Evolutionary conservation across 2,113 vertebrate species (phyloP).

Genomic region (Opisthocomus hoazin): DNA sequence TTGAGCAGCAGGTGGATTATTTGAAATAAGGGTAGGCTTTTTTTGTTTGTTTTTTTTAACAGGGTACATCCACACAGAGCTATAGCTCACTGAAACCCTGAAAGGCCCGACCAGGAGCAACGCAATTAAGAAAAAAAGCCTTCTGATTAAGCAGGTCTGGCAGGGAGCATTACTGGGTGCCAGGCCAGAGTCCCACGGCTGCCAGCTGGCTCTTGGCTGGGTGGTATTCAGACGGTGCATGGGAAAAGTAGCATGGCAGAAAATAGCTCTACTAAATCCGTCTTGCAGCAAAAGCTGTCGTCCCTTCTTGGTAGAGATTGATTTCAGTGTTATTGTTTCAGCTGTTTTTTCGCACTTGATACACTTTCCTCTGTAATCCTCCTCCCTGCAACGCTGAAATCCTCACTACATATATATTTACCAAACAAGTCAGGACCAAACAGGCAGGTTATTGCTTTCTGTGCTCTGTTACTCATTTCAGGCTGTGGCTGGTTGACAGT

Average conservation of each 20-base stretch:
- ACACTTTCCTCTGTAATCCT: neutral
- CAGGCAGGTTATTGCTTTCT: neutral
- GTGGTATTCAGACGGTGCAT: neutral
- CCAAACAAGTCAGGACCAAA: neutral
- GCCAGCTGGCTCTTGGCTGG: neutral
- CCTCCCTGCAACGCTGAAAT: neutral
- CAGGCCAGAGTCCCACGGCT: neutral
- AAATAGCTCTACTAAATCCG: constrained; percentile 37
- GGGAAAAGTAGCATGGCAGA: constrained; percentile 28
- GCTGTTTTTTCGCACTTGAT: neutral
- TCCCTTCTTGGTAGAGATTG: neutral
- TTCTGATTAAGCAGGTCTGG: neutral
- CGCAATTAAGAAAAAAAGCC: neutral
- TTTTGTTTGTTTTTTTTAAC: neutral
- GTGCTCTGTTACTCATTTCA: neutral
- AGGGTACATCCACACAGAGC: neutral
- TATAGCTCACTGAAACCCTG: neutral
- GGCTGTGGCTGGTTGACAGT: neutral
- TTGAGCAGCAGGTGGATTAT: constrained; percentile 34
- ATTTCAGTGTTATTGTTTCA: neutral
- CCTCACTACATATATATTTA: neutral
- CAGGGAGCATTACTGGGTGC: neutral
- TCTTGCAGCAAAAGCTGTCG: neutral
- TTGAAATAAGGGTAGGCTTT: constrained; percentile 19
- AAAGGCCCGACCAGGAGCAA: neutral